Conservation (phyloP, 35 echinoderm and acorn worm species). For the Heliocidaris erythrogramma region DNA sequence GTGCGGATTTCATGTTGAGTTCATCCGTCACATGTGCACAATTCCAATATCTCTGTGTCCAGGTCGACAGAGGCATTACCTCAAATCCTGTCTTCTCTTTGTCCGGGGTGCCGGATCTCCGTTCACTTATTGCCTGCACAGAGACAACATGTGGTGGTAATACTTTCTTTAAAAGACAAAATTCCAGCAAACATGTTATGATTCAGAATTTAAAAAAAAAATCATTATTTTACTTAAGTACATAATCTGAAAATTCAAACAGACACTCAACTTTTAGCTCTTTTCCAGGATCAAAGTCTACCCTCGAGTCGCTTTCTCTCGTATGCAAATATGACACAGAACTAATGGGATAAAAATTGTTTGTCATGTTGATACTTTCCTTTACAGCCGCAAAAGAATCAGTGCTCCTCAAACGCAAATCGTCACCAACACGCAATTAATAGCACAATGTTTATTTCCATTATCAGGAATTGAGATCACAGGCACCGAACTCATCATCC, state of each 20-base stretch:
- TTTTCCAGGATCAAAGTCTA: no score
- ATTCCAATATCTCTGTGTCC: constrained; percentile 15
- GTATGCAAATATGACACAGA: background rate
- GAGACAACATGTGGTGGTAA: background rate
- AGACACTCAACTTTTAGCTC: no score
- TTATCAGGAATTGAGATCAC: constrained; percentile 29
- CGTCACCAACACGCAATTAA: background rate
- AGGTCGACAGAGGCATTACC: background rate
- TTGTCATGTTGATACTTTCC: background rate
- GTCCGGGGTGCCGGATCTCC: background rate
- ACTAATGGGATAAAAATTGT: background rate
- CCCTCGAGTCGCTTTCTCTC: background rate
- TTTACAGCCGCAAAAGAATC: background rate
- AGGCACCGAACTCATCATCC: background rate
- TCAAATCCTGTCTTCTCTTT: constrained; percentile 20
- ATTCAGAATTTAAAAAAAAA: no score
- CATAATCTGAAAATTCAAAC: no score
- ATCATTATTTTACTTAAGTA: no score
- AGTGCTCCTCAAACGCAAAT: background rate
- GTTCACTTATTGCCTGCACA: background rate
- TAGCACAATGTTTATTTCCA: background rate
- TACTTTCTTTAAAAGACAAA: background rate
- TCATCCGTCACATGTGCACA: background rate
- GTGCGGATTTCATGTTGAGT: background rate
- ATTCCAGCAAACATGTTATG: background rate